Conservation (phyloP, 2,113 vertebrate species). For the Crotalus horridus region DNA sequence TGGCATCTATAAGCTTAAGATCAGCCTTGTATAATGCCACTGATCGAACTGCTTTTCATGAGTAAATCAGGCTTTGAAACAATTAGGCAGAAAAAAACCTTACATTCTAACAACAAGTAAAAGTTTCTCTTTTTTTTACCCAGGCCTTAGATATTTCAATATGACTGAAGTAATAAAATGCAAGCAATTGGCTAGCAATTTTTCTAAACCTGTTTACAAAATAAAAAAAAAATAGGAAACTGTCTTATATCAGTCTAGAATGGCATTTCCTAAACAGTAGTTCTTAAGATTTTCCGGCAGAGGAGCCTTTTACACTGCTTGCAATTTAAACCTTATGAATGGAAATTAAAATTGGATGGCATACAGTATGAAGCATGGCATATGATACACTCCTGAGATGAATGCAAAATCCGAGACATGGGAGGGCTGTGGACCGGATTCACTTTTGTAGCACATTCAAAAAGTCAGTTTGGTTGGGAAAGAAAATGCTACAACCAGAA, state of each 20-base stretch:
- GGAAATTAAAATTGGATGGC: not conserved
- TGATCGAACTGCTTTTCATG: not conserved
- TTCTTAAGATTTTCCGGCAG: not conserved
- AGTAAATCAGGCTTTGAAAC: not conserved
- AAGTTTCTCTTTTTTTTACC: not conserved
- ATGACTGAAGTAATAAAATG: not conserved
- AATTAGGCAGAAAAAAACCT: not conserved
- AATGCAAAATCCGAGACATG: not conserved
- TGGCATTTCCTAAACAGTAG: not conserved
- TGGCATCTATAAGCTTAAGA: not conserved
- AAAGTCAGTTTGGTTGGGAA: not conserved
- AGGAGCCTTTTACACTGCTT: not conserved
- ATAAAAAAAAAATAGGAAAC: not conserved
- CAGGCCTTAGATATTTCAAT: not conserved
- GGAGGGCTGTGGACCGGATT: not conserved
- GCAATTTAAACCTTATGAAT: not conserved
- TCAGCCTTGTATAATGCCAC: not conserved
- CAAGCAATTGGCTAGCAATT: not conserved
- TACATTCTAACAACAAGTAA: not conserved
- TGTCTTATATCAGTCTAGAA: not conserved
- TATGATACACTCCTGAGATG: not conserved
- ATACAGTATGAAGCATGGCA: not conserved
- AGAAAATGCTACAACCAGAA: not conserved
- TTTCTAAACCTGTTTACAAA: not conserved
- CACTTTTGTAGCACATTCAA: not conserved